phyloP scores from a whole-genome alignment of 2,797 vertebrate species.

The Neomorphus geoffroyi region DNA sequence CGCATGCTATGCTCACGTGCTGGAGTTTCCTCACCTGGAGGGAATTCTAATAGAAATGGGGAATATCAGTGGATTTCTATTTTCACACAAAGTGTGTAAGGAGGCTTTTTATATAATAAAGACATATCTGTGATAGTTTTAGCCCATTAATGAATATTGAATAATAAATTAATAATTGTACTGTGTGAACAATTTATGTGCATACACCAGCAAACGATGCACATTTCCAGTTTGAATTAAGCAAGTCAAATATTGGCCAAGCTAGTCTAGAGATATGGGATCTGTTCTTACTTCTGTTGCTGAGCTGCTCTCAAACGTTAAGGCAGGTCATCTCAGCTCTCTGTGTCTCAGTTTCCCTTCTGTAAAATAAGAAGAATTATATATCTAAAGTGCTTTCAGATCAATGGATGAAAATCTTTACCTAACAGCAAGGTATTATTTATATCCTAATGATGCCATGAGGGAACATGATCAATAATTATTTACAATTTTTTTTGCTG shows the following conservation, averaged over 20 bases:
- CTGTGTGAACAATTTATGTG: background rate
- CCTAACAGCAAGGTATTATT: background rate
- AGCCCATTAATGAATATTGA: background rate
- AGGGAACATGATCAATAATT: constrained; percentile 19
- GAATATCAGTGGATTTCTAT: background rate
- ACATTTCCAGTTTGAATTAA: background rate
- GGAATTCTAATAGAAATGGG: background rate
- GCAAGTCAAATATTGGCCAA: background rate
- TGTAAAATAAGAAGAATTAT: background rate
- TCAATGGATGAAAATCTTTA: constrained; percentile 11
- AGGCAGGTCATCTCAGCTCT: background rate
- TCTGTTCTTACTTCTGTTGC: background rate
- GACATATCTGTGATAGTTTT: background rate
- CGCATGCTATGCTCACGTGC: background rate
- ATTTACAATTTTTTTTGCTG: constrained; percentile 26
- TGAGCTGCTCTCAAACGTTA: background rate
- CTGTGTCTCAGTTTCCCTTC: background rate
- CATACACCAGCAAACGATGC: background rate
- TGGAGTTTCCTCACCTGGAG: background rate
- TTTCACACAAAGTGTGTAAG: background rate
- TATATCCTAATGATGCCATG: background rate
- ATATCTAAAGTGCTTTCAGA: constrained; percentile 3
- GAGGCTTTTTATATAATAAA: background rate
- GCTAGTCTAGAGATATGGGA: background rate
- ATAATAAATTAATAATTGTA: background rate